Conservation (phyloP, 1,140 invertebrate species). For the Pachyrhynchus sulphureomaculatus region DNA sequence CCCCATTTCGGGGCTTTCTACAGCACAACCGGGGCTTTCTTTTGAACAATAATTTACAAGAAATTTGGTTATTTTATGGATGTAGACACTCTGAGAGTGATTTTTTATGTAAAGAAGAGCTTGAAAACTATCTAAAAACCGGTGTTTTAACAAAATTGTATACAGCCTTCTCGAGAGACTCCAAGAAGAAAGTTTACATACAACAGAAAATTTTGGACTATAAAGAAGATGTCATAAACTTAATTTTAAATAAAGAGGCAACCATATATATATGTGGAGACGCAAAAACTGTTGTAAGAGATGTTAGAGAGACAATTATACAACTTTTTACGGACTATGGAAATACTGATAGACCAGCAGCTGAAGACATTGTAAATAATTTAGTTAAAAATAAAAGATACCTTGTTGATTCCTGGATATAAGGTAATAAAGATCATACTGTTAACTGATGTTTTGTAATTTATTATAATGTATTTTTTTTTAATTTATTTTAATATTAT, state of each 20-base stretch:
- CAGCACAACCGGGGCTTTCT: no score
- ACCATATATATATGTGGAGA: conserved; percentile 79
- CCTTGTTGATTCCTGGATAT: conserved; percentile 23
- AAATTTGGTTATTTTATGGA: conserved; percentile 72
- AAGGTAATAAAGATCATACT: no score
- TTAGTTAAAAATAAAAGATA: conserved; percentile 13
- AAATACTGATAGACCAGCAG: not conserved
- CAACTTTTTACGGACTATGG: conserved; percentile 27
- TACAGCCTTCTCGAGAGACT: conserved; percentile 67
- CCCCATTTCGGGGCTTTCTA: conserved; percentile 74
- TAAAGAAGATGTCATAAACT: conserved; percentile 56
- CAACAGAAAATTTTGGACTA: conserved; percentile 62
- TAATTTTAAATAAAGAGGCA: conserved; percentile 59
- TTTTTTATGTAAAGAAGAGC: conserved; percentile 63
- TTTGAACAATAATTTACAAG: conserved; percentile 50
- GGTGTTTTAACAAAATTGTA: conserved; percentile 58
- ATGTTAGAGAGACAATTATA: conserved; percentile 63
- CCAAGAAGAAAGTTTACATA: conserved; percentile 58
- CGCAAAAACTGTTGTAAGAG: conserved; percentile 69
- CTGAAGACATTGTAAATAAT: conserved; percentile 3
- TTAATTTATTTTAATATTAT: no score
- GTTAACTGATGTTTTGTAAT: no score
- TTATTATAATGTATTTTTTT: no score
- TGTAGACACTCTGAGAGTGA: conserved; percentile 68
- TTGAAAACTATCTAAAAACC: conserved; percentile 55